Evolutionary conservation across 2,888 invertebrate species (phyloP), one percentile per base, ranked within the genome.

Genomic region (Dasypolia templi): DNA sequence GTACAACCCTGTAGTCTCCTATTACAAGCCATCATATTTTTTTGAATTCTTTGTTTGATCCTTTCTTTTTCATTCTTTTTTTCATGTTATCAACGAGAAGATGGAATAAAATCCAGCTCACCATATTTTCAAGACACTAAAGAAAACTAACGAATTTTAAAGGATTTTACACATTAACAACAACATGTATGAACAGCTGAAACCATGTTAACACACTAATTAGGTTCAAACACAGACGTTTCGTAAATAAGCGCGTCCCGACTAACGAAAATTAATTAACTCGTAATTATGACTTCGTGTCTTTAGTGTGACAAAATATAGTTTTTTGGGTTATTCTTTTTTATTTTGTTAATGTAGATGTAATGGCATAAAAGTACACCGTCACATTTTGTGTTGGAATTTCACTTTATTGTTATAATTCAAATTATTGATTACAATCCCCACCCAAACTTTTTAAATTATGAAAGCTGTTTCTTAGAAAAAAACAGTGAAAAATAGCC

Each of bases 161-260:
- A 81, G 19, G n/a, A 74, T 14, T 53, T 7, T 35, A 71, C 62
- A 66, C 29, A 58, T 58, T 62, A 56, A 53, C 62, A 59, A 12
- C 19, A 51, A 56, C 32, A 9, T 5, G 58, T 63, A 73, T 64
- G n/a, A 64, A n/a, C n/a, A n/a, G 39, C 64, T 72, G 58, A 68
- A 75, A 74, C 74, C 29, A 39, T 19, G 51, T 61, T 76, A 75
- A 76, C 58, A 59, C 42, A 63, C 61, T 79, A 75, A 83, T 83
- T 81, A 79, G 63, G 63, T 78, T 71, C 73, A 75, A 77, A 79
- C 66, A 67, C 74, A 76, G 59, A 70, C 76, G 35, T 61, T 74
- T 67, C 29, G 61, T 55, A 75, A 79, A 76, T 69, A 76, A 78
- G 64, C 68, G 56, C 51, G 32, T 49, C 42, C 19, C 19, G 14